Percentiles rank a stretch among this genome's conserved stretches.
phyloP scores from a whole-genome alignment of 2,888 invertebrate species.

The Schizotus pectinicornis region DNA sequence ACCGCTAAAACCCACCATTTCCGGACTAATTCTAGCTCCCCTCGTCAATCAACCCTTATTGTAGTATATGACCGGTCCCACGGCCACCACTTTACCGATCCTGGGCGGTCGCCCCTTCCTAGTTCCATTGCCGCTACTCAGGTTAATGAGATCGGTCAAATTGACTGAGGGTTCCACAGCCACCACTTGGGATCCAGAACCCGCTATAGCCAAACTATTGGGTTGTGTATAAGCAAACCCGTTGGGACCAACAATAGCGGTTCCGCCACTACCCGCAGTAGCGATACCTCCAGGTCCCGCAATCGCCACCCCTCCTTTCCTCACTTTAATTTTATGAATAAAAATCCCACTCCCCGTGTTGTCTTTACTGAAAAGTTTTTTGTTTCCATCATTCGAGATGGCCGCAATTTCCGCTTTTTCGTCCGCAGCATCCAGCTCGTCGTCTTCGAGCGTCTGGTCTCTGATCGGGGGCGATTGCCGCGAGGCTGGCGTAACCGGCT shows the following conservation, averaged over 20 bases:
- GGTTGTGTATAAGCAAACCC: constrained; percentile 79
- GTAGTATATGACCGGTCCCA: constrained; percentile 76
- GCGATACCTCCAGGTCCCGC: constrained; percentile 84
- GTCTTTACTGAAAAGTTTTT: constrained; percentile 51
- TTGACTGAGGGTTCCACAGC: constrained; percentile 69
- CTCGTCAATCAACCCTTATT: constrained; percentile 47
- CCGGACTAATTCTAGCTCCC: background rate
- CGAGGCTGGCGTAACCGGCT: background rate
- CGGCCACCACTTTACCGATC: constrained; percentile 74
- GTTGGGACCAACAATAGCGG: constrained; percentile 81
- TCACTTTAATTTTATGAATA: constrained; percentile 72
- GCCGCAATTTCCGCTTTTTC: constrained; percentile 44
- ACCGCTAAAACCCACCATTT: too few species aligned
- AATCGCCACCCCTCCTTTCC: constrained; percentile 79
- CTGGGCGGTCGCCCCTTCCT: constrained; percentile 56
- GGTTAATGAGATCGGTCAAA: constrained; percentile 62
- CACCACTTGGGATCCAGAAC: constrained; percentile 74
- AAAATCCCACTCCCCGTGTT: constrained; percentile 68
- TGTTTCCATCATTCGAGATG: constrained; percentile 45
- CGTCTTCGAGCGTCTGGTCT: constrained; percentile 37
- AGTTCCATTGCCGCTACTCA: constrained; percentile 47
- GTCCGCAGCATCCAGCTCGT: constrained; percentile 39
- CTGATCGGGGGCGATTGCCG: constrained; percentile 35
- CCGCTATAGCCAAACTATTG: constrained; percentile 77
- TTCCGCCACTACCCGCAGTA: constrained; percentile 79